Conservation (phyloP, 2,113 vertebrate genomes). For the Alces alces region DNA sequence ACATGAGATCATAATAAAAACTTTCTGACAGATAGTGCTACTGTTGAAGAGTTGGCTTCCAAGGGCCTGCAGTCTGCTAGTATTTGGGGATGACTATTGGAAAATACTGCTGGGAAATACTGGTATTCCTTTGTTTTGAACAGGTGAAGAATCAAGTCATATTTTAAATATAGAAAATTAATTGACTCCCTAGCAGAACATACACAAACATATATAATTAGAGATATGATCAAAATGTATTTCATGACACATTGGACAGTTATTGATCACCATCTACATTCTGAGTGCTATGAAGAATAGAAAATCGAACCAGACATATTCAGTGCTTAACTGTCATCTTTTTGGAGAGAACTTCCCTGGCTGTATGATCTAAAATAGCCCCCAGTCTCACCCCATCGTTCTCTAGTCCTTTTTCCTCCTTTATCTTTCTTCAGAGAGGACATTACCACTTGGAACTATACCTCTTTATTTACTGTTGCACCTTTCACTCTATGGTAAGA, state of each 20-base stretch:
- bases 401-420: background rate
- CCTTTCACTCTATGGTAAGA: background rate
- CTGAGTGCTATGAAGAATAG: background rate
- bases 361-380: background rate
- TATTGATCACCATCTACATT: background rate
- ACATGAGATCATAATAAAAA: background rate
- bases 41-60: background rate
- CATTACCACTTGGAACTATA: background rate
- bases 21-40: background rate
- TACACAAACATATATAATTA: background rate
- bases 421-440: background rate
- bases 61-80: background rate
- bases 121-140: background rate
- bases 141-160: background rate
- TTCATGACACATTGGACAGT: background rate
- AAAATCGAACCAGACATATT: background rate
- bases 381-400: background rate
- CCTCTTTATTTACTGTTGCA: background rate
- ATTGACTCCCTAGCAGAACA: background rate
- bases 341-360: background rate
- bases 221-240: background rate
- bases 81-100: background rate
- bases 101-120: slow-evolving; percentile 6
- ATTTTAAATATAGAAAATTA: background rate
- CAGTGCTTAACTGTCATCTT: background rate